Percentiles rank a stretch among this genome's conserved stretches.
Conservation (phyloP, 2,888 invertebrate species). For the Orthosia gothica region DNA sequence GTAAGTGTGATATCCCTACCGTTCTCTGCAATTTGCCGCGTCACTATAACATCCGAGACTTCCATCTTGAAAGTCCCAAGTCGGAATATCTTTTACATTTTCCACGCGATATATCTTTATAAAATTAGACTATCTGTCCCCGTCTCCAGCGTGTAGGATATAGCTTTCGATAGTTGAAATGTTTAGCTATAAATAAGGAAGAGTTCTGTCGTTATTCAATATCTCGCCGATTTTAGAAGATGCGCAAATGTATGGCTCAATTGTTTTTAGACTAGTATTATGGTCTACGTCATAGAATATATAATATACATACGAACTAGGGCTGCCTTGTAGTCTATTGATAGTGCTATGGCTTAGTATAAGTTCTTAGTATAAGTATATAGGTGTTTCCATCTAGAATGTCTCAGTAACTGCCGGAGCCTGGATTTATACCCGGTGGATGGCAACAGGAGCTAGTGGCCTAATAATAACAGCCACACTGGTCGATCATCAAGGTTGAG, state of each 20-base stretch:
- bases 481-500: too few species aligned
- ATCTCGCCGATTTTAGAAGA: background rate
- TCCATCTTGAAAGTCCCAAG: conserved; percentile 25
- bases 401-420: too few species aligned
- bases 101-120: conserved; percentile 48
- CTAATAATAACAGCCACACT: too few species aligned
- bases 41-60: conserved; percentile 44
- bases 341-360: too few species aligned
- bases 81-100: conserved; percentile 48
- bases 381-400: too few species aligned
- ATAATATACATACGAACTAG: too few species aligned
- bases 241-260: background rate
- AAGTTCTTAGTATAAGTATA: too few species aligned
- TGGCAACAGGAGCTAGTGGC: too few species aligned
- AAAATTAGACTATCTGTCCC: conserved; percentile 43
- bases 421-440: too few species aligned
- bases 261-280: background rate
- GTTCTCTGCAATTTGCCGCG: conserved; percentile 52
- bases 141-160: conserved; percentile 14
- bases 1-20: conserved; percentile 35
- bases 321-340: too few species aligned
- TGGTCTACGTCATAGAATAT: too few species aligned
- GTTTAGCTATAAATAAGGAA: conserved; percentile 21
- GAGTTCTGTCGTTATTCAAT: background rate
- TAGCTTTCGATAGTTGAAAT: conserved; percentile 22